phyloP scores from a whole-genome alignment of 64 coral and sea anemone species.

The Montipora sp. region DNA sequence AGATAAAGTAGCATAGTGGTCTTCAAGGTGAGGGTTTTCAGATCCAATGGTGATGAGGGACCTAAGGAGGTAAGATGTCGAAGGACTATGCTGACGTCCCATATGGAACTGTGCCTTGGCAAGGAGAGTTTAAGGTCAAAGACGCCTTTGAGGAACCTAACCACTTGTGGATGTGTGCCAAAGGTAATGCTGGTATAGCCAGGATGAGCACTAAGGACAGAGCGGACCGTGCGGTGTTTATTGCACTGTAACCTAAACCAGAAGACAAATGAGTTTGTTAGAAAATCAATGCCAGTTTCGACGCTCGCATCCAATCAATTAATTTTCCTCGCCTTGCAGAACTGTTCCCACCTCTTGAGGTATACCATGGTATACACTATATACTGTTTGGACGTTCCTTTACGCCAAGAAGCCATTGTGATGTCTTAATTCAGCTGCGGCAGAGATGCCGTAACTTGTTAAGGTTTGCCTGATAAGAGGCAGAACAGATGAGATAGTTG shows the following conservation, averaged over 20 bases:
- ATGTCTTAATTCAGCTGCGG: conserved; percentile 17
- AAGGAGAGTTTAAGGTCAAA: conserved; percentile 47
- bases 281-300: conserved; percentile 28
- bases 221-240: conserved; percentile 57
- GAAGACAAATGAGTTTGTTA: background rate
- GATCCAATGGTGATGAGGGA: background rate
- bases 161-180: conserved; percentile 45
- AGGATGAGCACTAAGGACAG: background rate
- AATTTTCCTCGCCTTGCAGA: background rate
- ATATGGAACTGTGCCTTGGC: conserved; percentile 24
- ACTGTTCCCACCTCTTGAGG: background rate
- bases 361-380: background rate
- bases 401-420: conserved; percentile 40
- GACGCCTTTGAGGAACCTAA: conserved; percentile 51
- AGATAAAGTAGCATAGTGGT: conserved; percentile 12
- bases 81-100: conserved; percentile 46
- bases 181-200: background rate
- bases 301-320: background rate
- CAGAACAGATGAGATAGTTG: conserved; percentile 34
- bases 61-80: background rate
- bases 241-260: conserved; percentile 60
- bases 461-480: conserved; percentile 32
- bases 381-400: conserved; percentile 31
- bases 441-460: background rate
- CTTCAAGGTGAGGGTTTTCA: conserved; percentile 22